Evolutionary conservation across 92 coral and sea anemone genomes (phyloP), one percentile per base, ranked within the genome.

Genomic region (Parazoanthus swiftii): DNA sequence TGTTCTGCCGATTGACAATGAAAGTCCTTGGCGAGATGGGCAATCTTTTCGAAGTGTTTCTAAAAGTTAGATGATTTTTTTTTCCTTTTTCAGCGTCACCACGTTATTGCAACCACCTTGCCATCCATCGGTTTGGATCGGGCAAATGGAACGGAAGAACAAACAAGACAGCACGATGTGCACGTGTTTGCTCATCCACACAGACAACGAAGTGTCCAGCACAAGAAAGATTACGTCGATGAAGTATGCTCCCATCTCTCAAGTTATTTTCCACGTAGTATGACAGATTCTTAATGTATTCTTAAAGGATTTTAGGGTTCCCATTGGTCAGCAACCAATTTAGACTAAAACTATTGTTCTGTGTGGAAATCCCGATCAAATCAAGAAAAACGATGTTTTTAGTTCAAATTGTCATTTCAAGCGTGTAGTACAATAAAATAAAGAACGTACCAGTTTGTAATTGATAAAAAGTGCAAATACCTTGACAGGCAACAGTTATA

Each of bases 101-200:
- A 90, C 38, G 93, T 95, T 21, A 93, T 93, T 36, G 96, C 98
- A 15, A 95, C 96, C 20, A 79, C 94, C 46, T 91, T 95, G 35
- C 98, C 98, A 59, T 38, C 89, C 43, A 89, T 90, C 54, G 98
- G 94, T 13, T 79, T 93, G 29, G 77, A 56, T 9, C 80, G 81
- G 42, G 86, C 94, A 66, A 80, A 59, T 77, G 81, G 89, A 42
- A 18, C 77, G 8, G 92, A 88, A 37, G 87, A 84, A 8, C 66
- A 71, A 78, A 46, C 79, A 0, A 81, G 87, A 18, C 72, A 85
- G 86, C 88, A 65, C 35, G 95, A 93, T 66, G 95, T 94, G 29
- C 96, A 93, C 50, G 96, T 95, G 15, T 95, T 93, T 90, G 94
- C 96, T 44, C 95, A 89, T 80, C 94, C 90, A 81, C 93, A 42